phyloP scores from a whole-genome alignment of 2,888 invertebrate species.

The Melolontha melolontha region DNA sequence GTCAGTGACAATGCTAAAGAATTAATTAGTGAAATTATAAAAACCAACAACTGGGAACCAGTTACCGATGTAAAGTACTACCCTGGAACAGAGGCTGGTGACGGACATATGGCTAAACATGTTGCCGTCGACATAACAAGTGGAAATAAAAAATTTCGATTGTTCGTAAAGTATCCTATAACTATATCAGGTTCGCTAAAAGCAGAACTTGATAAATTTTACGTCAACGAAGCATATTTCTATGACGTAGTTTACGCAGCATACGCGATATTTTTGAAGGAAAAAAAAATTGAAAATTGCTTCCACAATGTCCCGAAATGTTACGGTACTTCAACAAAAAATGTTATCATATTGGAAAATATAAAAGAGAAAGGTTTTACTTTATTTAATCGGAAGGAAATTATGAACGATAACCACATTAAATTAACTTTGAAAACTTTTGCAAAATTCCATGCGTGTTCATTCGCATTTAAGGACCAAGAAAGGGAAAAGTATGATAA shows the following conservation, averaged over 20 bases:
- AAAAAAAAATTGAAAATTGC: not conserved
- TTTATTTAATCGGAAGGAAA: conserved; percentile 44
- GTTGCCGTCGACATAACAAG: conserved; percentile 8
- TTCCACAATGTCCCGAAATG: conserved; percentile 39
- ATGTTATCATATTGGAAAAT: conserved; percentile 51
- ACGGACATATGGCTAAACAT: conserved; percentile 33
- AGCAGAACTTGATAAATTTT: not conserved
- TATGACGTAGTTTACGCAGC: conserved; percentile 18
- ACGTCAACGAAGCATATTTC: conserved; percentile 17
- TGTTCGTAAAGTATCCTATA: conserved; percentile 29
- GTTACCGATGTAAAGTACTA: conserved; percentile 12
- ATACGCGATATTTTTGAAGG: conserved; percentile 1
- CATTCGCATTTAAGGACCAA: conserved; percentile 49
- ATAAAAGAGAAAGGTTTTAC: conserved; percentile 47
- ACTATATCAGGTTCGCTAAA: too few relatives aligned
- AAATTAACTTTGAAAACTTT: conserved; percentile 50
- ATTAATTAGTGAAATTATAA: conserved; percentile 4
- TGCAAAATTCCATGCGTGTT: conserved; percentile 51
- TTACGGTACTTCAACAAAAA: conserved; percentile 42
- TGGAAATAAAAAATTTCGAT: not conserved
- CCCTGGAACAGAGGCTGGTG: conserved; percentile 30
- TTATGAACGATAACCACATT: conserved; percentile 51
- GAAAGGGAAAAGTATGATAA: conserved; percentile 45
- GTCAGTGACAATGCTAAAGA: conserved; percentile 3
- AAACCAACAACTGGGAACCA: conserved; percentile 4